phyloP scores from a whole-genome alignment of 2,113 vertebrate genomes.

The Sylvia atricapilla region DNA sequence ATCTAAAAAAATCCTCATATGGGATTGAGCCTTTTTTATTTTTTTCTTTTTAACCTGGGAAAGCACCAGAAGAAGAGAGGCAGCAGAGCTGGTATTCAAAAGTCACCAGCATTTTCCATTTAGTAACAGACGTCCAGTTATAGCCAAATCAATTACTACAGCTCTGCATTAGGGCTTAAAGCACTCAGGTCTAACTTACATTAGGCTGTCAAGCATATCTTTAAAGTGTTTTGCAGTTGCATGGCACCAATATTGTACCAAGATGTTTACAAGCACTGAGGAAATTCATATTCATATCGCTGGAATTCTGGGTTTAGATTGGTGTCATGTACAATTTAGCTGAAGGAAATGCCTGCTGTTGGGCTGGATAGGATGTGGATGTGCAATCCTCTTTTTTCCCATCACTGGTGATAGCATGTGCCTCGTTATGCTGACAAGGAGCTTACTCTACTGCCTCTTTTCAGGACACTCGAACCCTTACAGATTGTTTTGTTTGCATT shows the following conservation, averaged over 20 bases:
- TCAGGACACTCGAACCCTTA: background rate
- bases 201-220: background rate
- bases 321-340: background rate
- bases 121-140: background rate
- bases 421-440: background rate
- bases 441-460: background rate
- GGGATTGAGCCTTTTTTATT: background rate
- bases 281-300: slow-evolving; percentile 5
- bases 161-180: background rate
- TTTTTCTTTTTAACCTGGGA: background rate
- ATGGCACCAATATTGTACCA: background rate
- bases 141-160: background rate
- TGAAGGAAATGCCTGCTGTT: background rate
- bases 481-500: background rate
- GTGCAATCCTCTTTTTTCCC: background rate
- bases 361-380: background rate
- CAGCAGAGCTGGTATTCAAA: background rate
- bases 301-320: background rate
- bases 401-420: background rate
- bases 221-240: background rate
- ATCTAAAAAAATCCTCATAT: background rate
- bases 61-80: background rate
- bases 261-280: slow-evolving; percentile 44
- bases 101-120: background rate
- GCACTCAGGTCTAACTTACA: background rate